phyloP scores from a whole-genome alignment of 2,888 invertebrate genomes.

The Eucera pruinosa region DNA sequence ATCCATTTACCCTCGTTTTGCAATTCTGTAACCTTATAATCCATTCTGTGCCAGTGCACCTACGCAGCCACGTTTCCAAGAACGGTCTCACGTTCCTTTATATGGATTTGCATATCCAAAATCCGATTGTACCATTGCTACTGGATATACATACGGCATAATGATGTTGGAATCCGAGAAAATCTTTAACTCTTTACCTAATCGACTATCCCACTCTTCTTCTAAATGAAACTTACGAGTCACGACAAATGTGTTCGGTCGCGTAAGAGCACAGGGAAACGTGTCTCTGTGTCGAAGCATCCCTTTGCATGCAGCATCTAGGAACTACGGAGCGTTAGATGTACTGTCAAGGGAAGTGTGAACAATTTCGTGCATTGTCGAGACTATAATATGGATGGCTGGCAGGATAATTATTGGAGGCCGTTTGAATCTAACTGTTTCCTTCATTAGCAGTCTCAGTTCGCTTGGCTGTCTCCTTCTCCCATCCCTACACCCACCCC shows the following conservation, averaged over 20 bases:
- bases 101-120: not conserved
- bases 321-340: conserved; percentile 76
- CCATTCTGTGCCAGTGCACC: not conserved
- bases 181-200: too few relatives aligned
- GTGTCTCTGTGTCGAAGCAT: conserved; percentile 43
- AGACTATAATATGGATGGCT: conserved; percentile 81
- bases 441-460: conserved; percentile 85
- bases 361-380: conserved; percentile 84
- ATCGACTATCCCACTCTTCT: not conserved
- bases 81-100: not conserved
- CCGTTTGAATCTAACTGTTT: conserved; percentile 85
- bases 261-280: not conserved
- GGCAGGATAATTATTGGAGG: conserved; percentile 83
- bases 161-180: too few relatives aligned
- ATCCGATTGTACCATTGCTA: conserved; percentile 32
- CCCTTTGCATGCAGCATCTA: conserved; percentile 67
- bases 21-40: conserved; percentile 11
- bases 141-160: too few relatives aligned
- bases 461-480: conserved; percentile 71
- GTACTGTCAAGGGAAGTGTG: conserved; percentile 83
- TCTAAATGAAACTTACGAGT: conserved; percentile 6
- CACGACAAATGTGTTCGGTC: conserved; percentile 28
- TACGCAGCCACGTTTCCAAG: not conserved
- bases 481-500: conserved; percentile 55
- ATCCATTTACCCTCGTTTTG: conserved; percentile 48